These are phyloP conservation scores for Plebejus anna DNA, from an alignment of 2,888 invertebrate species.

Conservation along the genomic window DNA sequence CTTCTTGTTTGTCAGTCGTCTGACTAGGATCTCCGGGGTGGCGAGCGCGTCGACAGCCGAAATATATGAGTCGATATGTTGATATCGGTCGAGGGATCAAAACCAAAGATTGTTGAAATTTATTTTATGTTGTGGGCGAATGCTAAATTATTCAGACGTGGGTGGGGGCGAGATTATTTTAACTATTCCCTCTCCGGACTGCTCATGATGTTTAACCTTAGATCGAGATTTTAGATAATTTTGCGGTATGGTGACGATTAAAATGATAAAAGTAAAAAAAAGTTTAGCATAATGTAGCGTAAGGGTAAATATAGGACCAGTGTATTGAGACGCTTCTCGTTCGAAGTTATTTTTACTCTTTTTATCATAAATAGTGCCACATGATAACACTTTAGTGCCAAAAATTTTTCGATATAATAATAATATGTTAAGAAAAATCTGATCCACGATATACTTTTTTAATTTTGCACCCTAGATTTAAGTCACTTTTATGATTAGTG, in stretches of 20 bases:
- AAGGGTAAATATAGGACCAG: constrained; percentile 68
- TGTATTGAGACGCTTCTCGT: constrained; percentile 59
- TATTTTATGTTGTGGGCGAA: constrained; percentile 78
- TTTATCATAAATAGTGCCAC: constrained; percentile 58
- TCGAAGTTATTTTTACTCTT: constrained; percentile 49
- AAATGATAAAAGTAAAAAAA: constrained; percentile 50
- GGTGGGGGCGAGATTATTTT: constrained; percentile 61
- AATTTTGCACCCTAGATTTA: constrained; percentile 74
- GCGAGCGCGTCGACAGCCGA: constrained; percentile 63
- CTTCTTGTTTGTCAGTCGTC: constrained; percentile 75
- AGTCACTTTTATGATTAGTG: constrained; percentile 51
- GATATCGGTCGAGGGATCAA: constrained; percentile 90
- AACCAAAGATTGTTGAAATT: constrained; percentile 89
- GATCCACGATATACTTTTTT: constrained; percentile 66
- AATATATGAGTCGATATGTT: constrained; percentile 62
- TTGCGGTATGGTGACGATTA: constrained; percentile 70
- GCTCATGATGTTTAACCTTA: constrained; percentile 74
- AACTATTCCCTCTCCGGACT: constrained; percentile 76
- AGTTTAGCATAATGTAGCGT: constrained; percentile 40
- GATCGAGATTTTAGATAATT: constrained; percentile 65
- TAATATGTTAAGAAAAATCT: constrained; percentile 39
- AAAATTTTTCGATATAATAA: constrained; percentile 42
- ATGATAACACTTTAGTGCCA: constrained; percentile 62
- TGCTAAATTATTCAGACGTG: constrained; percentile 76
- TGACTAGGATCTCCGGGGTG: constrained; percentile 64